These are phyloP conservation scores for Ceryle rudis DNA, from an alignment of 2,797 vertebrate species.

Conservation along the genomic window DNA sequence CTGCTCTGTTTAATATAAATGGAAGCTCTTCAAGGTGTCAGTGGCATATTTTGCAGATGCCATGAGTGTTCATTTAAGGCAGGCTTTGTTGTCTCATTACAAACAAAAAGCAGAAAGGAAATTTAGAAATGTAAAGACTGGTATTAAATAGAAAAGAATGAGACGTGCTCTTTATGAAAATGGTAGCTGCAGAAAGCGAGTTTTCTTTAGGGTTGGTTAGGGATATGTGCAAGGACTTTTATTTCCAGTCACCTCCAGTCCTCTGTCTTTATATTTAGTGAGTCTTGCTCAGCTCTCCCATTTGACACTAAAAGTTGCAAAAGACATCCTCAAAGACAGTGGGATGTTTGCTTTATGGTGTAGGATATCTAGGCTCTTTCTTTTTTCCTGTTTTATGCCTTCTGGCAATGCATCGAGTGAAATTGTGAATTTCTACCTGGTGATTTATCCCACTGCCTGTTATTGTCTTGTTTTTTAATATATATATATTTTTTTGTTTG, in stretches of 20 bases:
- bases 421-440: not conserved
- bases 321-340: not conserved
- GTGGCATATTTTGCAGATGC: not conserved
- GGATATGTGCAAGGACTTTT: fast-evolving
- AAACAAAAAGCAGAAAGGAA: not conserved
- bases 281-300: not conserved
- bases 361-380: not conserved
- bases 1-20: constrained; percentile 36
- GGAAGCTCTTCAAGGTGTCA: constrained; percentile 28
- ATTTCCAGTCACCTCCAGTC: not conserved
- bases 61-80: not conserved
- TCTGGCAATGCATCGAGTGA: not conserved
- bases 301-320: not conserved
- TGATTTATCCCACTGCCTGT: not conserved
- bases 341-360: not conserved
- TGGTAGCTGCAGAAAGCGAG: not conserved
- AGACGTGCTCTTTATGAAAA: not conserved
- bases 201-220: not conserved
- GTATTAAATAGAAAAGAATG: not conserved
- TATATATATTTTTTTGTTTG: no score
- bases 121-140: not conserved
- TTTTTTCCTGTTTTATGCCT: not conserved
- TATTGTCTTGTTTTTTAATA: not conserved
- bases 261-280: not conserved
- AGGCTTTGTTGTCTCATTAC: not conserved